Percentiles rank a stretch among this genome's conserved stretches.
Evolutionary conservation across 37 sponge, comb jelly and placozoan genomes (phyloP).

Genomic region (Diacarnus erythraeanus): DNA sequence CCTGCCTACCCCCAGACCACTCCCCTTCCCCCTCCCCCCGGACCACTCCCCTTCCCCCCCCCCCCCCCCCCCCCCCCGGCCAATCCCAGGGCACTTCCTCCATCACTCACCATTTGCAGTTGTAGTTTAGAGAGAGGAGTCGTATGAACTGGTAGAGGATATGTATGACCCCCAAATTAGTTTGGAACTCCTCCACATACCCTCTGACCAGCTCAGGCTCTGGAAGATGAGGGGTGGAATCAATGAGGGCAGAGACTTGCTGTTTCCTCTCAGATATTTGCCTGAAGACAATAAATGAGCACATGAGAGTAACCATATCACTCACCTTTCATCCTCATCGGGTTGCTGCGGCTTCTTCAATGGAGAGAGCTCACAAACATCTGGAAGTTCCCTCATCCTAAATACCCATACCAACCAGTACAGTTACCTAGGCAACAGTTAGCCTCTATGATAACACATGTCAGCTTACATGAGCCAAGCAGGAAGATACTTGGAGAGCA

Average conservation of each 20-base stretch:
- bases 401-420: neutral
- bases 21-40: too few species aligned
- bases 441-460: neutral
- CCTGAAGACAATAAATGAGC: neutral
- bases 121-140: constrained; percentile 40
- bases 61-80: too few species aligned
- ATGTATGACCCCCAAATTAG: constrained; percentile 44
- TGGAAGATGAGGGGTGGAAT: constrained; percentile 16
- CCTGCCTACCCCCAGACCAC: too few species aligned
- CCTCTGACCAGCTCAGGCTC: constrained; percentile 18
- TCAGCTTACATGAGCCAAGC: constrained; percentile 30
- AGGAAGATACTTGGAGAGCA: constrained; percentile 52
- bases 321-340: constrained; percentile 14
- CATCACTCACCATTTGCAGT: constrained; percentile 60
- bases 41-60: too few species aligned
- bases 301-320: too few species aligned
- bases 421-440: neutral
- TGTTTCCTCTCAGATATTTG: neutral
- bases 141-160: constrained; percentile 39
- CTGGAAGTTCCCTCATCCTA: constrained; percentile 17
- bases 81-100: too few species aligned
- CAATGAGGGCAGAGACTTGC: constrained; percentile 2
- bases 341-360: constrained; percentile 10
- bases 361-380: constrained; percentile 30
- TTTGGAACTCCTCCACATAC: constrained; percentile 23